These are phyloP conservation scores for Strigops habroptila DNA, from an alignment of 2,113 vertebrate species.

Conservation along the genomic window DNA sequence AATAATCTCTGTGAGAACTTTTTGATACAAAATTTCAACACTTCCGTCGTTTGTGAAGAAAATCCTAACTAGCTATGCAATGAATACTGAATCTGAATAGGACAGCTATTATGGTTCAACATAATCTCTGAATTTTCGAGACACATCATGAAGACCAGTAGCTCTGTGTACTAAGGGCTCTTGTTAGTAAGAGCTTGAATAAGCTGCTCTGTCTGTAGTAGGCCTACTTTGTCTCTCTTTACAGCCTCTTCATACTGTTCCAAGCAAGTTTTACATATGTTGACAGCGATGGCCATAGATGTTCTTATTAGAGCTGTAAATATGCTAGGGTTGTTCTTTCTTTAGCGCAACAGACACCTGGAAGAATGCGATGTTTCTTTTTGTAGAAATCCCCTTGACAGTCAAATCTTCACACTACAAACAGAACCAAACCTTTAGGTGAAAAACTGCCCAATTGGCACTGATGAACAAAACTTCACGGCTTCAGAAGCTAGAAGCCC, in stretches of 20 bases:
- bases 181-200: not conserved
- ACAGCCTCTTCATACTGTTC: not conserved
- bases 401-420: not conserved
- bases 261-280: not conserved
- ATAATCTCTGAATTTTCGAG: not conserved
- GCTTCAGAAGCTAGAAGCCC: too few species aligned
- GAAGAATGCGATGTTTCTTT: not conserved
- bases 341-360: not conserved
- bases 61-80: not conserved
- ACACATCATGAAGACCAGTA: not conserved
- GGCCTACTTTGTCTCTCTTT: not conserved
- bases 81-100: not conserved
- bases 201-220: not conserved
- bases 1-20: not conserved
- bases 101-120: not conserved
- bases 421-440: not conserved
- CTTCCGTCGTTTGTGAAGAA: fast-evolving
- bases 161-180: not conserved
- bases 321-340: not conserved
- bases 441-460: not conserved
- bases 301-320: not conserved
- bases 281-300: not conserved
- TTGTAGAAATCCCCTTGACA: not conserved
- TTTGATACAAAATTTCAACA: not conserved
- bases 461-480: not conserved